Evolutionary conservation across 1,140 invertebrate genomes (phyloP).

Genomic region (Zelostemma sp.): DNA sequence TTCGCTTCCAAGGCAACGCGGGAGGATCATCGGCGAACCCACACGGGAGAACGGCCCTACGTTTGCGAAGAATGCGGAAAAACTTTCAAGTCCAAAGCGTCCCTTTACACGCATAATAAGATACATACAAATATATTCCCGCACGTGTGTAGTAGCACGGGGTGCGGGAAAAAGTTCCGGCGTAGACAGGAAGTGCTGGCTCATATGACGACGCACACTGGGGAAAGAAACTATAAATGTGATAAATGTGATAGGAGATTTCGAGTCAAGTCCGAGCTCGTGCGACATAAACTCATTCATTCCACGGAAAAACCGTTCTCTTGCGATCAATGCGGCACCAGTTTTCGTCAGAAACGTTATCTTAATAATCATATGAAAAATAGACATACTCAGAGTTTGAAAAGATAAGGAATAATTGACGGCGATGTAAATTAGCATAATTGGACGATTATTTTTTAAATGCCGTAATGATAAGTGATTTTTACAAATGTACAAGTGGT

Average conservation of each 20-base stretch:
- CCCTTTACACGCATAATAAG: conserved; percentile 70
- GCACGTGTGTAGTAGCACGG: conserved; percentile 56
- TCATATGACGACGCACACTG: conserved; percentile 69
- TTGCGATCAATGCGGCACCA: conserved; percentile 68
- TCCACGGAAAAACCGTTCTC: conserved; percentile 69
- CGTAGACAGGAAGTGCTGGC: conserved; percentile 65
- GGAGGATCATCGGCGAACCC: conserved; percentile 74
- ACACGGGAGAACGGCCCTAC: conserved; percentile 74
- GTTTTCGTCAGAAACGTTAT: conserved; percentile 71
- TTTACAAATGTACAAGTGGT: no score
- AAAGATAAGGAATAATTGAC: no score
- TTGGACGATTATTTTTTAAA: no score
- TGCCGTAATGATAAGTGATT: no score
- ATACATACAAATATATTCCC: conserved; percentile 69
- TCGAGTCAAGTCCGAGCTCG: conserved; percentile 66
- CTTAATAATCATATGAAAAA: conserved; percentile 62
- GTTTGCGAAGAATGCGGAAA: conserved; percentile 69
- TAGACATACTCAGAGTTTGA: no score
- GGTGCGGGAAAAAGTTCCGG: conserved; percentile 67
- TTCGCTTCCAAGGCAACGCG: conserved; percentile 72
- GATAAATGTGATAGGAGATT: conserved; percentile 69
- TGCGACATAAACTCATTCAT: conserved; percentile 68
- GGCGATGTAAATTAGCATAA: no score
- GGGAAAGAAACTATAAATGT: conserved; percentile 66
- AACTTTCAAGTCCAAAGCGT: conserved; percentile 68